Percentiles rank a stretch among this genome's conserved stretches.
Evolutionary conservation across 1,140 invertebrate species (phyloP).

Genomic region (Sarcophaga bullata): DNA sequence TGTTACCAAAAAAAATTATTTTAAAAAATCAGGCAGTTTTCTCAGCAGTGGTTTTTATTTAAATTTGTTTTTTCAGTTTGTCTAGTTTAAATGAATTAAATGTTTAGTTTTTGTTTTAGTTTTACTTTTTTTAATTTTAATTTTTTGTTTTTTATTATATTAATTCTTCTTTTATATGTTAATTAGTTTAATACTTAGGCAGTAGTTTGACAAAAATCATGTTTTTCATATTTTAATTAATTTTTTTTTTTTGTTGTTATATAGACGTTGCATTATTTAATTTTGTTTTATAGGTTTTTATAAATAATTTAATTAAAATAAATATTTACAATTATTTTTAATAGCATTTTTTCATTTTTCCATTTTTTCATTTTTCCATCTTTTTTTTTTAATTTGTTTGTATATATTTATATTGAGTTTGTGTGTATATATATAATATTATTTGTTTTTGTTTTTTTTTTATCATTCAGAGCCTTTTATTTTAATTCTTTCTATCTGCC

Average conservation of each 20-base stretch:
- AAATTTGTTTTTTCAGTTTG: no score
- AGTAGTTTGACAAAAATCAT: constrained; percentile 28
- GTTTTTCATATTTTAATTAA: constrained; percentile 6
- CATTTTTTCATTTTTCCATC: not conserved
- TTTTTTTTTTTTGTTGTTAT: not conserved
- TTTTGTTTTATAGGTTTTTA: constrained; percentile 29
- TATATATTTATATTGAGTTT: no score
- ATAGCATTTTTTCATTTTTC: not conserved
- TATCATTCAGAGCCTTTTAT: not conserved
- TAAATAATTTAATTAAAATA: constrained; percentile 38
- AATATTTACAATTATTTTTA: constrained; percentile 33
- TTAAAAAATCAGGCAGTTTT: no score
- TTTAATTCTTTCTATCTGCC: constrained; percentile 25
- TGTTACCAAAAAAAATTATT: no score
- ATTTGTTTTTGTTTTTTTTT: constrained; percentile 11
- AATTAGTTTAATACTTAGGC: constrained; percentile 39
- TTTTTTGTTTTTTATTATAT: not conserved
- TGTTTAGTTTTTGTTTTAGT: no score
- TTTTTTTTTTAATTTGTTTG: not conserved
- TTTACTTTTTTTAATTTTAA: constrained; percentile 15
- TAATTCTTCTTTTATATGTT: not conserved
- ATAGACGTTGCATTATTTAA: not conserved
- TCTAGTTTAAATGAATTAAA: no score
- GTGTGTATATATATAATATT: not conserved
- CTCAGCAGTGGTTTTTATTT: no score